Percentiles rank a stretch among this genome's conserved stretches.
Evolutionary conservation across 2,113 vertebrate genomes (phyloP).

Genomic region (Daboia siamensis): DNA sequence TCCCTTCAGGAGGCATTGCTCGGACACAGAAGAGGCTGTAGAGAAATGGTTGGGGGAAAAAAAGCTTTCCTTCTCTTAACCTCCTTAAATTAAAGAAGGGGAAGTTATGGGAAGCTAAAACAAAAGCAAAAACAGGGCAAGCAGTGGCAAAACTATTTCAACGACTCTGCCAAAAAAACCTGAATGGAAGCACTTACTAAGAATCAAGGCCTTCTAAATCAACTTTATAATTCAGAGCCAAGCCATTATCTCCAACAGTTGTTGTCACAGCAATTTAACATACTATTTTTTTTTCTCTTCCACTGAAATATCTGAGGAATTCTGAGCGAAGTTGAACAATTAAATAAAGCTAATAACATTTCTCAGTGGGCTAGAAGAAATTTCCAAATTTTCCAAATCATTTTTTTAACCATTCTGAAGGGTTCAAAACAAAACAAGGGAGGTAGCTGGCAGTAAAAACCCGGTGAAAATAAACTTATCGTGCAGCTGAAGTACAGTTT

Average conservation of each 20-base stretch:
- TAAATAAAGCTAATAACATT: neutral
- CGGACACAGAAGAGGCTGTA: neutral
- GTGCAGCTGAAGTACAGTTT: neutral
- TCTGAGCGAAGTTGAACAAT: neutral
- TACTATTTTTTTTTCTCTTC: neutral
- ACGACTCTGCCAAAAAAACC: neutral
- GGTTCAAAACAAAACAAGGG: neutral
- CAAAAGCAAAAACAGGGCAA: neutral
- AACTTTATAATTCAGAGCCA: neutral
- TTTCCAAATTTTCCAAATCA: neutral
- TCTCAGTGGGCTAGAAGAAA: neutral
- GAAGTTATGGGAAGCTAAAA: neutral
- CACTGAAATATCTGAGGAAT: neutral
- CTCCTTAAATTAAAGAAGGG: neutral
- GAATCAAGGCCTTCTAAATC: neutral
- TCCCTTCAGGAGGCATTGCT: neutral
- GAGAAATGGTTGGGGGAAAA: neutral
- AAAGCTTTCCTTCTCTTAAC: neutral
- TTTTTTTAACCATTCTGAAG: neutral
- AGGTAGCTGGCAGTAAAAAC: neutral
- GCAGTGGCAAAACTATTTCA: neutral
- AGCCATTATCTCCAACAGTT: neutral
- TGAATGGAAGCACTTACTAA: neutral
- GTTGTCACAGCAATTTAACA: neutral
- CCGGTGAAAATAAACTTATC: neutral